These are phyloP conservation scores for Temnothorax unifasciatus DNA, from an alignment of 2,888 invertebrate species.

Conservation along the genomic window DNA sequence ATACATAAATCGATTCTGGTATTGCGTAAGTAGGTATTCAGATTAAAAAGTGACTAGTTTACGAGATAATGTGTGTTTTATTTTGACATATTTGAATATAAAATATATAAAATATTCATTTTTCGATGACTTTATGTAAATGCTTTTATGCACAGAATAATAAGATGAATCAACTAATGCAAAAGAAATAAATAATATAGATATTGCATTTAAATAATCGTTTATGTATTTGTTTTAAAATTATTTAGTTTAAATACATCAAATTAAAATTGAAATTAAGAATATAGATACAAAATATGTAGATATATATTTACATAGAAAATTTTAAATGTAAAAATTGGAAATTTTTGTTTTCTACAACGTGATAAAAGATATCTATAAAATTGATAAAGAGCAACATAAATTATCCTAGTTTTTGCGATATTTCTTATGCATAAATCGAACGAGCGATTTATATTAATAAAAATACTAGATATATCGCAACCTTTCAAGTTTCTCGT, in stretches of 20 bases:
- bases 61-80: constrained; percentile 6
- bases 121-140: not conserved
- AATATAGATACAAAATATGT: not conserved
- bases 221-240: not conserved
- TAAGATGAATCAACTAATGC: not conserved
- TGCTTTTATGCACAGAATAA: not conserved
- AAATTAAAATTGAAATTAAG: not conserved
- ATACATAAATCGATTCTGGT: not conserved
- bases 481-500: not conserved
- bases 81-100: no score
- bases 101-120: not conserved
- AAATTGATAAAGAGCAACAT: not conserved
- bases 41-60: not conserved
- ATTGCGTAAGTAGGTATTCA: not conserved
- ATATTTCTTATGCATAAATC: not conserved
- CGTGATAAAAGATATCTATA: not conserved
- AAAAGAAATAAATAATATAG: constrained; percentile 2
- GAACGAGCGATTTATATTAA: not conserved
- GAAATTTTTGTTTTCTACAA: not conserved
- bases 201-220: not conserved
- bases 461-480: not conserved
- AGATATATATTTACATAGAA: not conserved
- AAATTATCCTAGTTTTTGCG: not conserved
- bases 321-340: not conserved
- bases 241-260: not conserved